Percentiles rank a stretch among this genome's conserved stretches.
phyloP scores from a whole-genome alignment of 2,113 vertebrate species.

The Calyptommatus sinebrachiatus region DNA sequence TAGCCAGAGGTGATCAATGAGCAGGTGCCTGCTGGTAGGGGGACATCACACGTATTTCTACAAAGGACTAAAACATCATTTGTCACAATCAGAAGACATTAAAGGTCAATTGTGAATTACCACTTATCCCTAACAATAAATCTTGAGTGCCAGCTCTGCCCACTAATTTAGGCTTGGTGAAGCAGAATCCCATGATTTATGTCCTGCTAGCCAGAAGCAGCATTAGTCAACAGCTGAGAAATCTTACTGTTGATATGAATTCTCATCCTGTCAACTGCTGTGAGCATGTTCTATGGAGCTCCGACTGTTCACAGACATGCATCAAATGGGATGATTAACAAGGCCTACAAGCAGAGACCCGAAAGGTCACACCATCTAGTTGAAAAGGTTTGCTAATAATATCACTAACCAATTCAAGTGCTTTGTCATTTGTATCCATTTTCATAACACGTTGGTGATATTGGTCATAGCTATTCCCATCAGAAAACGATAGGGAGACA shows the following conservation, averaged over 20 bases:
- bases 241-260: neutral
- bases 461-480: neutral
- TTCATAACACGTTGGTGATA: neutral
- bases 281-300: neutral
- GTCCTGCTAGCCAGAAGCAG: no score
- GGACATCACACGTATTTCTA: no score
- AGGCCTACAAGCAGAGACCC: neutral
- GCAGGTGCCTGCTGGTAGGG: no score
- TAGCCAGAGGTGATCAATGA: no score
- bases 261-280: neutral
- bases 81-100: no score
- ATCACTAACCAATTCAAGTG: neutral
- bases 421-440: neutral
- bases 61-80: no score
- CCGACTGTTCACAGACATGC: neutral
- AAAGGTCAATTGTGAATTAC: no score
- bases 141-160: no score
- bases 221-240: neutral
- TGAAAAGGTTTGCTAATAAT: neutral
- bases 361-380: neutral
- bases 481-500: neutral
- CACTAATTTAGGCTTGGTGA: neutral
- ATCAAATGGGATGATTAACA: neutral
- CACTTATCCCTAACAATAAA: no score
- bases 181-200: neutral